Evolutionary conservation across 2,797 vertebrate species (phyloP).

Genomic region (Triplophysa bombifrons): DNA sequence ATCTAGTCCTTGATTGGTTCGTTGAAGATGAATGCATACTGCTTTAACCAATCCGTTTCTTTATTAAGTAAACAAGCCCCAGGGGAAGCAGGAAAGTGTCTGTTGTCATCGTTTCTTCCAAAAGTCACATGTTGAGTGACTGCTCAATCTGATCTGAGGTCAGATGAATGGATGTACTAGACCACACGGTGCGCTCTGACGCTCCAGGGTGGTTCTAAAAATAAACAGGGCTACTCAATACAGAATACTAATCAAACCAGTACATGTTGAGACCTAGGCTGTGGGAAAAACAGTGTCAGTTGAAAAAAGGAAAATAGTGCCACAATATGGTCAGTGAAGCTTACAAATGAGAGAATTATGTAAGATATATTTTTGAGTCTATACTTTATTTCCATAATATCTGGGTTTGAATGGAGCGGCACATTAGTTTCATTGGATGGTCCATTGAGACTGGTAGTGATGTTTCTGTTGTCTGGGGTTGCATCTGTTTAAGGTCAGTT

Average conservation of each 20-base stretch:
- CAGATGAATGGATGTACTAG: slow-evolving; percentile 15
- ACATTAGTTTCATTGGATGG: neutral
- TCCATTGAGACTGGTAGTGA: neutral
- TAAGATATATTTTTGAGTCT: neutral
- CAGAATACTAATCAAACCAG: slow-evolving; percentile 4
- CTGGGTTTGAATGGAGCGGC: neutral
- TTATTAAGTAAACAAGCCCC: neutral
- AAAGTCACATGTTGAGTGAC: slow-evolving; percentile 1
- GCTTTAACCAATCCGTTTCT: neutral
- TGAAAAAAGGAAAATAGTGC: neutral
- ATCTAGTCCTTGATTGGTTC: neutral
- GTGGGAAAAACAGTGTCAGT: neutral
- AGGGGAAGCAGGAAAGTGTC: neutral
- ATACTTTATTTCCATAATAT: neutral
- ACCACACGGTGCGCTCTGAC: slow-evolving; percentile 4
- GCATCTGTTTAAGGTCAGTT: neutral
- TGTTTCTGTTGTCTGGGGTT: neutral
- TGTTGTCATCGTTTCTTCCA: slow-evolving; percentile 10
- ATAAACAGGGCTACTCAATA: slow-evolving; percentile 27
- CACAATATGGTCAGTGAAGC: neutral
- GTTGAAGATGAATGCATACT: neutral
- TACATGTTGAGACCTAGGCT: neutral
- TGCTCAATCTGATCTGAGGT: slow-evolving; percentile 16
- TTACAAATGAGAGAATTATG: neutral
- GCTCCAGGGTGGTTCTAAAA: slow-evolving; percentile 3